Evolutionary conservation across 2,888 invertebrate species (phyloP).

Genomic region (Tipula vernalis): DNA sequence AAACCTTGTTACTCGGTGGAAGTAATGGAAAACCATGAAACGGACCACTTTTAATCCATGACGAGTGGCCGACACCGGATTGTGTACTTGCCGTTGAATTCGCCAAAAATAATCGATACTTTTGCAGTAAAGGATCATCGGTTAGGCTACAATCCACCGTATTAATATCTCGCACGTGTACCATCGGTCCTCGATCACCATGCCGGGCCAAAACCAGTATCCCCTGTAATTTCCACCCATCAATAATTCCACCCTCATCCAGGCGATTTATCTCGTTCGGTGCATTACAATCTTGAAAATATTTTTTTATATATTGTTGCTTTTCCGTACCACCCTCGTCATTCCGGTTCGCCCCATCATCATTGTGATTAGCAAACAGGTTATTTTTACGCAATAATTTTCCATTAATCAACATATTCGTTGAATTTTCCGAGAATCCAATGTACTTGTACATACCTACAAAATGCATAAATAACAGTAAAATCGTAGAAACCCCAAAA

Average conservation of each 20-base stretch:
- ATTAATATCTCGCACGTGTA: conserved; percentile 66
- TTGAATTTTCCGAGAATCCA: conserved; percentile 32
- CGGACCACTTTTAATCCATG: conserved; percentile 66
- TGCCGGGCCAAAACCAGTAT: conserved; percentile 69
- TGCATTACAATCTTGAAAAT: conserved; percentile 59
- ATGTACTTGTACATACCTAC: conserved; percentile 70
- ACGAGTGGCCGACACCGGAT: conserved; percentile 41
- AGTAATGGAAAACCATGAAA: conserved; percentile 75
- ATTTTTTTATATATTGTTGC: conserved; percentile 45
- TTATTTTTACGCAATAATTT: conserved; percentile 15
- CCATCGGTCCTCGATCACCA: conserved; percentile 80
- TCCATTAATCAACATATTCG: conserved; percentile 21
- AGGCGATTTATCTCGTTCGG: conserved; percentile 53
- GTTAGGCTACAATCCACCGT: conserved; percentile 59
- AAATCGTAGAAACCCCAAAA: conserved; percentile 7
- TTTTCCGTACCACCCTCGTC: conserved; percentile 28
- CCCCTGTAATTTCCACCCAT: conserved; percentile 34
- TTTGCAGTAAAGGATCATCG: conserved; percentile 33
- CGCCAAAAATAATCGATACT: conserved; percentile 32
- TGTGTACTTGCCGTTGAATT: conserved; percentile 26
- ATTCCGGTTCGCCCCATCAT: background rate
- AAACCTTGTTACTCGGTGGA: conserved; percentile 52
- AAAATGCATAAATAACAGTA: conserved; percentile 18
- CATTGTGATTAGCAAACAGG: conserved; percentile 23
- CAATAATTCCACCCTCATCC: conserved; percentile 49